Evolutionary conservation across 2,888 invertebrate genomes (phyloP), one percentile per base, ranked within the genome.

Genomic region (Tetragnatha montana): DNA sequence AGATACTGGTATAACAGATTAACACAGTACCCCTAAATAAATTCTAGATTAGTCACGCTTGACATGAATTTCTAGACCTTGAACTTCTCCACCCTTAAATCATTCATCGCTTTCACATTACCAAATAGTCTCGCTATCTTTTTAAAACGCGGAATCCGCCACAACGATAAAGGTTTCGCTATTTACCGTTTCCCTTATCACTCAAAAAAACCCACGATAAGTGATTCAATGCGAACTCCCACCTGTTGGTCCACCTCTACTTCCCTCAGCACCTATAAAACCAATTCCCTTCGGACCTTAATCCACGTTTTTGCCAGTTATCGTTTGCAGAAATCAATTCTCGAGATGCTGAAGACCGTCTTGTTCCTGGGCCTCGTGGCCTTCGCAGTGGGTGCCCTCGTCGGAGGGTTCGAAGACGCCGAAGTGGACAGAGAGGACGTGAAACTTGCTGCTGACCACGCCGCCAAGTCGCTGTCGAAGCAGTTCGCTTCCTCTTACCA

Each of bases 301-400:
- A 68, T 6, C 12, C 68, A 68, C n/a, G n/a, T 68, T 21, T 21
- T 21, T 19, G 19, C 71, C 71, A n/a, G 47, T 49, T 3, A 12
- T 76, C 50, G 76, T 50, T 19, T 14, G 10, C 60, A 79, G 6
- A 8, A 35, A 19, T 1, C 22, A 19, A 8, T 21, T 8, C 12
- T 10, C 69, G 82, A 82, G 35, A 89, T 89, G 89, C 76, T 71
- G 75, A 89, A 84, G 75, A 50, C 70, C n/a, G 22, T 81, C 10
- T 6, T 89, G 14, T 22, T 85, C 12, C 49, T 89, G n/a, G 68
- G 51, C 17, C 14, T 84, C n/a, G 74, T 80, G 8, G 81, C 75
- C 14, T 49, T 80, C 10, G 87, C 87, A 35, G 75, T 35, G 12
- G 60, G 68, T 19, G 71, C 12, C 12, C 74, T 81, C 10, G 14